These are phyloP conservation scores for Benitochromis conjunctus DNA, from an alignment of 2,113 vertebrate genomes.

Conservation along the genomic window DNA sequence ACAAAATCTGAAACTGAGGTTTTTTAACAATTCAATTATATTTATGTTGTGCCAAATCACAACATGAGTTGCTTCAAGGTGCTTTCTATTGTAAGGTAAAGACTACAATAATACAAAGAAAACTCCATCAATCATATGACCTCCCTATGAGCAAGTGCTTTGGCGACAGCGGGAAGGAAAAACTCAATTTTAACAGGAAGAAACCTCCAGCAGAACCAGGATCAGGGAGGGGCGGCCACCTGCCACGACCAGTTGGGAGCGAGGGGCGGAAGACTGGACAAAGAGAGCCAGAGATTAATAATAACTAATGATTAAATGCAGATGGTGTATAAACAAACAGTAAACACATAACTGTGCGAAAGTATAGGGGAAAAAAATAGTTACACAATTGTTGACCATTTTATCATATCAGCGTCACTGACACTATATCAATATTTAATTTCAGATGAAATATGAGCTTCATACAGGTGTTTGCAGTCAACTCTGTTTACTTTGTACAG, in stretches of 20 bases:
- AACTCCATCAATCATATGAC: fast-evolving
- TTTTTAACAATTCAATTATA: background rate
- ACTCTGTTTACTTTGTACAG: background rate
- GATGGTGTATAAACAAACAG: background rate
- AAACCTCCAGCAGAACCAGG: fast-evolving
- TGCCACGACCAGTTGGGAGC: fast-evolving
- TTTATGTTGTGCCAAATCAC: fast-evolving
- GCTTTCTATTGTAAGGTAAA: background rate
- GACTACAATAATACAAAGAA: background rate
- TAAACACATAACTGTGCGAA: background rate
- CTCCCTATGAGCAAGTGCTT: background rate
- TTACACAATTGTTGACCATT: background rate
- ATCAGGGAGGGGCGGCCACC: background rate
- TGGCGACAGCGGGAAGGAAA: background rate
- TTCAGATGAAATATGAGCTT: background rate
- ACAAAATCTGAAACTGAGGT: background rate
- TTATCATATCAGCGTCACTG: background rate
- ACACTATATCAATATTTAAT: background rate
- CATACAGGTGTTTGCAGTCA: background rate
- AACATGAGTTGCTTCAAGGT: background rate
- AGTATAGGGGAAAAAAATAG: background rate
- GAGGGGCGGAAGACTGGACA: background rate
- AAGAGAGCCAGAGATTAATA: background rate
- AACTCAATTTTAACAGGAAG: background rate
- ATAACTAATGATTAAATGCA: background rate